Evolutionary conservation across 1,140 invertebrate genomes (phyloP).

Genomic region (Trigoniulus corallinus): DNA sequence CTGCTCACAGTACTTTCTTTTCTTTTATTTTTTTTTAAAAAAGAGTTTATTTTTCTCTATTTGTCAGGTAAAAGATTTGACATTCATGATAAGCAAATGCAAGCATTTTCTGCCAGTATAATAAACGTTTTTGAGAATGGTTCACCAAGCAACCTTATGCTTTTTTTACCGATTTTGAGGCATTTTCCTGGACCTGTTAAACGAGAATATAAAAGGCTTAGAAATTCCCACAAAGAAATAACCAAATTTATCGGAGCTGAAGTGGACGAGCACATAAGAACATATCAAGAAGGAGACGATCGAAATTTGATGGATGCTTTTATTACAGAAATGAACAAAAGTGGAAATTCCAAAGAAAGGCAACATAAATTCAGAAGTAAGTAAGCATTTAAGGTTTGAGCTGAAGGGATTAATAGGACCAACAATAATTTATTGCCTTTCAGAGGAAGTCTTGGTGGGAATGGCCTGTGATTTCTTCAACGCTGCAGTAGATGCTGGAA

Average conservation of each 20-base stretch:
- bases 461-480: neutral
- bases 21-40: too few relatives aligned
- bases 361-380: neutral
- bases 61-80: too few relatives aligned
- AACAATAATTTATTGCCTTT: neutral
- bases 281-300: neutral
- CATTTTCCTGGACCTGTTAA: neutral
- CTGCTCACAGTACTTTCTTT: neutral
- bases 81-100: too few relatives aligned
- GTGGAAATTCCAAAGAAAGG: neutral
- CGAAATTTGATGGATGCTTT: neutral
- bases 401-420: neutral
- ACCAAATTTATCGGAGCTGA: neutral
- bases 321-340: neutral
- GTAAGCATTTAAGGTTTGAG: neutral
- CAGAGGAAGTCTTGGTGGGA: neutral
- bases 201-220: neutral
- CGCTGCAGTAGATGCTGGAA: constrained; percentile 15
- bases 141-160: neutral
- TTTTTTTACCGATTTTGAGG: neutral
- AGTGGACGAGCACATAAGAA: neutral
- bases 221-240: neutral
- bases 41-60: too few relatives aligned
- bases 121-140: too few relatives aligned
- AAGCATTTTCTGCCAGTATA: too few relatives aligned